phyloP scores from a whole-genome alignment of 2,888 invertebrate species.

The Mesopsocus fuscifrons region DNA sequence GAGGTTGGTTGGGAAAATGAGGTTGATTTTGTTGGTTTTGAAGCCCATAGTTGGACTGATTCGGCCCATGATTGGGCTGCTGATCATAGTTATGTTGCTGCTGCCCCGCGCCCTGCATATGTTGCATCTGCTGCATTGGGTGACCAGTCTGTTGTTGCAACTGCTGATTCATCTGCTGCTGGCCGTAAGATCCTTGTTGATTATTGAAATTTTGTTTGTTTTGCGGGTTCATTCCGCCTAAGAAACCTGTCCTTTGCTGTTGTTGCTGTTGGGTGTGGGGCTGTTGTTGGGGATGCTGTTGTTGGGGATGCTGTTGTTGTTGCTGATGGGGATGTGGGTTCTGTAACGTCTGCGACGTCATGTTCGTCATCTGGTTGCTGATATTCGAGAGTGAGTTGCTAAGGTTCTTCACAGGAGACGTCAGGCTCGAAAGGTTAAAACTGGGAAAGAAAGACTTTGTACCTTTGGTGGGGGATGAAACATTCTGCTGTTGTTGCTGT shows the following conservation, averaged over 20 bases:
- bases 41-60: not conserved
- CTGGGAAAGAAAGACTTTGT: constrained; percentile 9
- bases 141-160: not conserved
- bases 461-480: constrained; percentile 6
- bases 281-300: constrained; percentile 1
- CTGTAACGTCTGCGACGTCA: not conserved
- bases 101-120: not conserved
- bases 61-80: not conserved
- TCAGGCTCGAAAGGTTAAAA: constrained; percentile 8
- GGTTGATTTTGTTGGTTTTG: constrained; percentile 7
- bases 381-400: constrained; percentile 8
- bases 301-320: constrained; percentile 1
- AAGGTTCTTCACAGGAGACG: constrained; percentile 7
- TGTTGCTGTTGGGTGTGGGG: not conserved
- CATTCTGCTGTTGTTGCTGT: not conserved
- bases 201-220: not conserved
- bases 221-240: constrained; percentile 6
- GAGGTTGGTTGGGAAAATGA: no score
- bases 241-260: not conserved
- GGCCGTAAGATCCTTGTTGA: no score
- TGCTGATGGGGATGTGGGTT: not conserved
- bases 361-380: constrained; percentile 8
- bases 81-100: not conserved
- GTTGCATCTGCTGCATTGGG: not conserved
- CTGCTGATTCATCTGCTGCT: not conserved